Conservation (phyloP, 2,113 vertebrate species). For the Cebidichthys violaceus region DNA sequence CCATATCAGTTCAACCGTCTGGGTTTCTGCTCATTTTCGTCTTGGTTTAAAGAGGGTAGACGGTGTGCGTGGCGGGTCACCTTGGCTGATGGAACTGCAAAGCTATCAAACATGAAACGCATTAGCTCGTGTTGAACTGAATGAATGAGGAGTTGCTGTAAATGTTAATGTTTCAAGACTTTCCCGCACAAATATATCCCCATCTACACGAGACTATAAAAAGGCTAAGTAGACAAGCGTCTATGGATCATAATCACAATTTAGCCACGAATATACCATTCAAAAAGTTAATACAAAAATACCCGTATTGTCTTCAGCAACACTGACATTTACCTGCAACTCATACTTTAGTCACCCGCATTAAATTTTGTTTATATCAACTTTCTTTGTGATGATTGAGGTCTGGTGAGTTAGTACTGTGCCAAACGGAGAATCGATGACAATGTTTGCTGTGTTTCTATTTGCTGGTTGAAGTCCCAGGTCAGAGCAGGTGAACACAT, state of each 20-base stretch:
- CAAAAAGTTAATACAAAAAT: not conserved
- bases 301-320: not conserved
- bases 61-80: slow-evolving; percentile 13
- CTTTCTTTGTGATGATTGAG: no score
- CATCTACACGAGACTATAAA: not conserved
- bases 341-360: not conserved
- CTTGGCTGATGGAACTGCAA: slow-evolving; percentile 16
- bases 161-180: slow-evolving; percentile 1
- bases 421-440: no score
- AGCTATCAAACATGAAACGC: not conserved
- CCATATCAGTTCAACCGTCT: slow-evolving; percentile 8
- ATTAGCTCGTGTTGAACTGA: slow-evolving; percentile 2
- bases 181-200: not conserved
- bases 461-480: no score
- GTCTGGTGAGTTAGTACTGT: no score
- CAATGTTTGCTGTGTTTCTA: no score
- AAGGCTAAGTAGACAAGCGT: not conserved
- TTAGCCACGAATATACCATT: not conserved
- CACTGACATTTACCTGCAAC: not conserved
- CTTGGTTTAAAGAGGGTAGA: slow-evolving; percentile 24
- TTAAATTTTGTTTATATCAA: not conserved
- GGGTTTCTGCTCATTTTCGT: slow-evolving; percentile 22
- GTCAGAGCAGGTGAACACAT: no score
- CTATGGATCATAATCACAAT: not conserved
- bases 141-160: not conserved